A percentile compares a stretch with the other conserved stretches of the same genome.
These are phyloP conservation scores for Sipunculus nudus DNA, from an alignment of 2,888 invertebrate species.

Conservation along the genomic window DNA sequence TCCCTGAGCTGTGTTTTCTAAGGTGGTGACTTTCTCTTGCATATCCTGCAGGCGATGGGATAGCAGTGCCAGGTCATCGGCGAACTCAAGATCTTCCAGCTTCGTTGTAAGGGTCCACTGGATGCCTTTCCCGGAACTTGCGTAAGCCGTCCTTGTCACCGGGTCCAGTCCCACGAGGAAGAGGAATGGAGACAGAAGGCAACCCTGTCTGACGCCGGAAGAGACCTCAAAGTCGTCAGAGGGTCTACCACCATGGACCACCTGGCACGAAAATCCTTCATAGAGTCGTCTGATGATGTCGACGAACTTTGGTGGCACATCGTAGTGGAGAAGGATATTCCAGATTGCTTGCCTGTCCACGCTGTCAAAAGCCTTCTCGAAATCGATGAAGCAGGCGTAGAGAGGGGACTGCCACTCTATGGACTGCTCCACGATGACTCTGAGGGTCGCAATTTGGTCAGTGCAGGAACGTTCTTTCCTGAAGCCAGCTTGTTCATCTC, in stretches of 20 bases:
- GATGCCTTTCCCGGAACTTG: constrained; percentile 6
- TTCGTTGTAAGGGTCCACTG: constrained; percentile 2
- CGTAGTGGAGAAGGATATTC: constrained; percentile 20
- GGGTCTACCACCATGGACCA: no score
- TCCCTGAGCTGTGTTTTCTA: background rate
- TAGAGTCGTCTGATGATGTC: constrained; percentile 10
- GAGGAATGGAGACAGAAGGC: constrained; percentile 10
- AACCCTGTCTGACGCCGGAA: constrained; percentile 29
- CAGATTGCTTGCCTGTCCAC: constrained; percentile 24
- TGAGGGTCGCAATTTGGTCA: constrained; percentile 27
- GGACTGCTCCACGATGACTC: constrained; percentile 33
- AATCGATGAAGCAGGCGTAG: constrained; percentile 28
- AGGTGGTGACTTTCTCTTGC: no score
- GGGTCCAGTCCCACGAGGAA: constrained; percentile 19
- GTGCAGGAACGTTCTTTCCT: constrained; percentile 20
- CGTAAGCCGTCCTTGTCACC: constrained; percentile 15
- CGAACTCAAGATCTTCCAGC: constrained; percentile 18
- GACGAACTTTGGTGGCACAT: constrained; percentile 16
- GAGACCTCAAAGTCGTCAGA: constrained; percentile 25
- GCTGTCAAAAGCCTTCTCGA: constrained; percentile 29
- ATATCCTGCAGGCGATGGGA: constrained; percentile 6
- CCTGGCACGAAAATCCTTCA: no score
- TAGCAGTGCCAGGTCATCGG: constrained; percentile 15
- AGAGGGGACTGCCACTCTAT: constrained; percentile 26
- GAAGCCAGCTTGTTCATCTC: constrained; percentile 26